Percentiles rank a stretch among this genome's conserved stretches.
phyloP scores from a whole-genome alignment of 2,113 vertebrate genomes.

The Aegithalos caudatus region DNA sequence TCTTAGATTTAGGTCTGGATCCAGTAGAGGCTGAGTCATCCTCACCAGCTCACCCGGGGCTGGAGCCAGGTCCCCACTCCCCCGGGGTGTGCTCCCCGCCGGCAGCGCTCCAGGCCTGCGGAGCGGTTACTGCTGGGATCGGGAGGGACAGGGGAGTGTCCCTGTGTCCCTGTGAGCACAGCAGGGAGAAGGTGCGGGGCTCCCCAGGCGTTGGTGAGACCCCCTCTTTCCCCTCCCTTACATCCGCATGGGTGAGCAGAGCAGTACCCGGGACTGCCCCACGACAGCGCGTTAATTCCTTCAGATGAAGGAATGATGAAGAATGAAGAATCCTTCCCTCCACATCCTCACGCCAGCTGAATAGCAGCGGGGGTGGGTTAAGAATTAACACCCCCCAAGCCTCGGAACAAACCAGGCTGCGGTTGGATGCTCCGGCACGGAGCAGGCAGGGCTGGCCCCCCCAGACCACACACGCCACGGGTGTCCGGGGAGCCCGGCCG shows the following conservation, averaged over 20 bases:
- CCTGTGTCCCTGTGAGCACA: not conserved
- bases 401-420: not conserved
- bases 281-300: rapidly evolving
- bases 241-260: not conserved
- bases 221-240: rapidly evolving
- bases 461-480: not conserved
- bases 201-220: rapidly evolving
- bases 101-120: rapidly evolving
- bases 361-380: not conserved
- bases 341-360: rapidly evolving
- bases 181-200: not conserved
- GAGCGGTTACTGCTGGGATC: not conserved
- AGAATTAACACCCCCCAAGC: not conserved
- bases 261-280: not conserved
- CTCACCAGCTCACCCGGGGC: not conserved
- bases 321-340: not conserved
- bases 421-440: not conserved
- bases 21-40: slow-evolving; percentile 26
- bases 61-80: not conserved
- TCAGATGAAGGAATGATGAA: no score
- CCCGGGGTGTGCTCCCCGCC: not conserved
- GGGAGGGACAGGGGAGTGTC: not conserved
- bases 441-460: not conserved
- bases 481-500: not conserved
- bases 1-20: slow-evolving; percentile 16